Evolutionary conservation across 2,888 invertebrate species (phyloP).

Genomic region (Synanthedon vespiformis): DNA sequence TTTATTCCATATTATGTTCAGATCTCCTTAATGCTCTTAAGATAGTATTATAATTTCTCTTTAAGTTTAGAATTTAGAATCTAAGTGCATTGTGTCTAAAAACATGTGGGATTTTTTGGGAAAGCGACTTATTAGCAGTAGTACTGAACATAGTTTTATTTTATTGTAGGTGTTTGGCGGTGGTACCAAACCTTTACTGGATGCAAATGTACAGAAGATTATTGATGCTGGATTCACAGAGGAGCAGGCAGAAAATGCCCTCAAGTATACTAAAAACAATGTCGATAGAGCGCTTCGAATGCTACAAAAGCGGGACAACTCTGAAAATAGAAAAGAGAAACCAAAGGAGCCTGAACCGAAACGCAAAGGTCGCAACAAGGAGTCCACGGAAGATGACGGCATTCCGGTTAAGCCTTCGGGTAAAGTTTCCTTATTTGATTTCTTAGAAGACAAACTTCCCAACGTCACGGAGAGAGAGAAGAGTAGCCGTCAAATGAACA

Average conservation of each 20-base stretch:
- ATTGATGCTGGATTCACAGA: slow-evolving; percentile 83
- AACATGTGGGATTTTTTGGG: no score
- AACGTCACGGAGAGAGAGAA: slow-evolving; percentile 61
- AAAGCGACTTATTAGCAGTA: no score
- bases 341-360: slow-evolving; percentile 52
- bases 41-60: no score
- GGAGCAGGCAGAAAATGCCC: slow-evolving; percentile 81
- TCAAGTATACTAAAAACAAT: slow-evolving; percentile 79
- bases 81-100: no score
- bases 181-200: slow-evolving; percentile 75
- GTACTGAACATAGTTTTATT: no score
- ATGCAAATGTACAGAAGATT: slow-evolving; percentile 82
- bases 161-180: slow-evolving; percentile 71
- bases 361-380: slow-evolving; percentile 61
- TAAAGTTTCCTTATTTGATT: slow-evolving; percentile 84
- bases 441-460: slow-evolving; percentile 83
- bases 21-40: no score
- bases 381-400: slow-evolving; percentile 66
- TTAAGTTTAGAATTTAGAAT: no score
- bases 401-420: slow-evolving; percentile 79
- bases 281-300: slow-evolving; percentile 78
- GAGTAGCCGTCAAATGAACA: slow-evolving; percentile 34
- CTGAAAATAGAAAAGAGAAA: slow-evolving; percentile 56
- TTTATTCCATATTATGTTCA: no score
- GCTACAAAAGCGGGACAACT: slow-evolving; percentile 71